A percentile compares a stretch with the other conserved stretches of the same genome.
phyloP scores from a whole-genome alignment of 2,797 vertebrate species.

The Rhodeus uyekii region DNA sequence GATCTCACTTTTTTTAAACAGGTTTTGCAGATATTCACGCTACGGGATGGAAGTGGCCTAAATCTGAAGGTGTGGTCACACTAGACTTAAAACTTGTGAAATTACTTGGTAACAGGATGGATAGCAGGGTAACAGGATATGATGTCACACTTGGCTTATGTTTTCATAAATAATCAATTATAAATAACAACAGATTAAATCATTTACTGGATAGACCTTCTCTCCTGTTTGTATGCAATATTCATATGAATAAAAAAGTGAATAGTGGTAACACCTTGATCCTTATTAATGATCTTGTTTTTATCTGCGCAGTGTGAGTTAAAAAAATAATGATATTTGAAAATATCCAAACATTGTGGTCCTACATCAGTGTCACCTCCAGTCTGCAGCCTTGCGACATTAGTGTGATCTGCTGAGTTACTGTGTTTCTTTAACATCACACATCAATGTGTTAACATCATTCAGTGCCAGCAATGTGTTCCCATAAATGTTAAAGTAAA shows the following conservation, averaged over 20 bases:
- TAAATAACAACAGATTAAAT: neutral
- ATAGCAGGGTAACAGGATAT: neutral
- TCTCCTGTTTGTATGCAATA: neutral
- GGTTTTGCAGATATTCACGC: neutral
- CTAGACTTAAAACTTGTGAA: constrained; percentile 6
- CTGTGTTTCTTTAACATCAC: neutral
- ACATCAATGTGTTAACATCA: neutral
- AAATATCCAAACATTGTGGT: neutral
- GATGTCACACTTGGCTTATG: neutral
- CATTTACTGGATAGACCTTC: neutral
- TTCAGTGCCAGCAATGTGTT: neutral
- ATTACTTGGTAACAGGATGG: too few relatives aligned
- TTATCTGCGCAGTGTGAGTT: neutral
- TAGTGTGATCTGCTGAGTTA: constrained; percentile 13
- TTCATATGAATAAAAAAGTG: neutral
- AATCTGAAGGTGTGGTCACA: neutral
- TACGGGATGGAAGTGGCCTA: neutral
- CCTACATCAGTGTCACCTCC: constrained; percentile 1
- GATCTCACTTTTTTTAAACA: neutral
- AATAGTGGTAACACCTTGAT: neutral
- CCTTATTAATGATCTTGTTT: neutral
- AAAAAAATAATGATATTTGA: neutral
- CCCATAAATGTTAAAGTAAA: neutral
- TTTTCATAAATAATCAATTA: neutral
- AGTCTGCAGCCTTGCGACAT: neutral